Evolutionary conservation across 2,888 invertebrate species (phyloP).

Genomic region (Orthonychiurus folsomi): DNA sequence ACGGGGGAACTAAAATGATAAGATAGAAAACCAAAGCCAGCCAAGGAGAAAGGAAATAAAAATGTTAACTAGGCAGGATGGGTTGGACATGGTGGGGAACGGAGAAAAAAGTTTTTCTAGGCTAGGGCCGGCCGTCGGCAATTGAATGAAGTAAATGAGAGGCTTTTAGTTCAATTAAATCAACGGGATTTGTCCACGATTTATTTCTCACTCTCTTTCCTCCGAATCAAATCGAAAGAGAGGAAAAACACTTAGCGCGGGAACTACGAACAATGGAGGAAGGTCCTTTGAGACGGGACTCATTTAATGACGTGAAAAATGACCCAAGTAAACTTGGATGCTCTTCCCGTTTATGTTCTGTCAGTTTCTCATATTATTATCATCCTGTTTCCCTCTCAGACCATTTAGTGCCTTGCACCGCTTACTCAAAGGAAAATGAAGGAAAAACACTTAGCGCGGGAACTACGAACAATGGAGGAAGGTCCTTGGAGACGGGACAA

Average conservation of each 20-base stretch:
- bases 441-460: not conserved
- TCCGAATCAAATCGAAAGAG: constrained; percentile 10
- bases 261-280: too few species aligned
- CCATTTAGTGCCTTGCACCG: too few species aligned
- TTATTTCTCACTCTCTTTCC: constrained; percentile 9
- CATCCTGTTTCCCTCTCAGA: not conserved
- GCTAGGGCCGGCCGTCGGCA: not conserved
- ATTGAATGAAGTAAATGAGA: constrained; percentile 10
- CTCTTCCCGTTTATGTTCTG: not conserved
- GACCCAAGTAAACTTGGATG: not conserved
- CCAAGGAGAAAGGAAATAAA: too few species aligned
- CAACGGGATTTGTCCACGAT: constrained; percentile 13
- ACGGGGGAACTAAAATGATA: too few species aligned
- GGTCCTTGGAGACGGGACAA: not conserved
- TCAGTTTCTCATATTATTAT: not conserved
- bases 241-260: not conserved
- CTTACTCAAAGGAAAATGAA: constrained; percentile 5
- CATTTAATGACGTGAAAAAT: not conserved
- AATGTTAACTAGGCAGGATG: too few species aligned
- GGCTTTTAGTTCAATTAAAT: constrained; percentile 32
- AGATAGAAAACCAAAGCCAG: too few species aligned
- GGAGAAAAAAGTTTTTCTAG: not conserved
- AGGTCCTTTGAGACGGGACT: not conserved
- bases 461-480: too few species aligned
- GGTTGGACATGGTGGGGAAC: not conserved